Evolutionary conservation across 2,888 invertebrate genomes (phyloP), one percentile per base, ranked within the genome.

Genomic region (Caenorhabditis macrosperma): DNA sequence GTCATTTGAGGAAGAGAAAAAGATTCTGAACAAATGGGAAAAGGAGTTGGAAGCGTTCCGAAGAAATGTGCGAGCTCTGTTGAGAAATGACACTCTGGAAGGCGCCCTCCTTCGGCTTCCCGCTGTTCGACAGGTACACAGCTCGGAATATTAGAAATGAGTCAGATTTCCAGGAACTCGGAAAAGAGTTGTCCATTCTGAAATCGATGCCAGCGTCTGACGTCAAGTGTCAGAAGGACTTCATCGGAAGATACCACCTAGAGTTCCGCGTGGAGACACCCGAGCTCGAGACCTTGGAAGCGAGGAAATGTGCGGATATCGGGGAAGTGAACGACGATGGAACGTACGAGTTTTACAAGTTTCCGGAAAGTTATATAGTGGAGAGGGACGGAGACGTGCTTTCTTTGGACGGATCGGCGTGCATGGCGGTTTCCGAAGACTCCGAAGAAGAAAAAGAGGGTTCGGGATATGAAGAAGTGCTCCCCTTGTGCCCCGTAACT

Each of bases 211-310:
- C 22, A 28, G 64, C 41, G 4, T 41, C 64, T 1, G 52, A 64
- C 26, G 64, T 52, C 17, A 38, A 52, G 10, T 64, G 64, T 9
- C 35, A 54, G 28, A 52, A 64, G 38, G 64, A 41, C n/a, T 64
- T 64, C 52, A 64, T 41, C 6, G 41, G 28, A 22, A 15, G 9
- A 1, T 52, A 64, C 24, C 28, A 38, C 15, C 17, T 64, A 9
- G 24, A 41, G 12, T 64, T 64, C 12, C 50, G 38, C 9, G 52
- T 64, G 7, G 38, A 52, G 9, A 41, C 9, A 10, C 26, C 35
- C 4, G 38, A 52, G 10, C 20, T 33, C 1, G 38, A 17, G 1
- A 1, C 9, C 17, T 17, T 26, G 5, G 10, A 38, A 10, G 48
- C 48, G 2, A 52, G 28, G 9, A 33, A 38, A n/a, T 64, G 64